Base-by-base conservation (phyloP, 2,113 vertebrate genomes). In the Trogon melanurus region DNA sequence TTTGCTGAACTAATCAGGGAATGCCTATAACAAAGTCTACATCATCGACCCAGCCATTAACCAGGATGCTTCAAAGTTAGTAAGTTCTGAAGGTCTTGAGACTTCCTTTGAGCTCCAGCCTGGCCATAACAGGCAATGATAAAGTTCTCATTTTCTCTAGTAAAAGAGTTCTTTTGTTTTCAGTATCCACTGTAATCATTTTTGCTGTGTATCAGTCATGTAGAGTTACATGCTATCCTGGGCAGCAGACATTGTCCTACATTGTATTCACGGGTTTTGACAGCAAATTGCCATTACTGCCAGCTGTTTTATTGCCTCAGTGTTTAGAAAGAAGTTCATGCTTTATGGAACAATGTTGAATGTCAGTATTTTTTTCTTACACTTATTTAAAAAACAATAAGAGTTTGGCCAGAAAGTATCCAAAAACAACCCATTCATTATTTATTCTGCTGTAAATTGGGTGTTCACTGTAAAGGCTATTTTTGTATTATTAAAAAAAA, bases 1-100 rank as follows among this genome's bases (percentile, higher is more conserved):
- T 82, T 95, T 89, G 16, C 78, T 79, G 44, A 95, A 80, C 57
- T 91, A 75, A 48, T 86, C 64, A 81, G 34, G 7, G 32, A 91
- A 88, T 53, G 22, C 16, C 38, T 57, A 34, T 87, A 91, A 60
- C 13, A 88, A 16, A 80, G 38, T 38, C 34, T 50, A 21, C 50
- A 72, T 69, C 36, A 81, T 38, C 91, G 80, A 72, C 58, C 36
- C 44, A 53, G 32, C 56, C 38, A 53, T 72, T 82, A 87, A 29
- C 26, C 26, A 69, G 75, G 30, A 61, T 88, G 23, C 16, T 87
- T 85, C n/a, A 23, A 84, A 84, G 11, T 57, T 51, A 48, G 26
- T 30, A 64, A 73, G 13, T 84, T 89, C 36, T 80, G 27, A 48
- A 89, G n/a, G 16, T 58, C 23, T 16, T 53, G 41, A 80, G 30